Conservation (phyloP, 2,888 invertebrate species). For the Pteria penguin region DNA sequence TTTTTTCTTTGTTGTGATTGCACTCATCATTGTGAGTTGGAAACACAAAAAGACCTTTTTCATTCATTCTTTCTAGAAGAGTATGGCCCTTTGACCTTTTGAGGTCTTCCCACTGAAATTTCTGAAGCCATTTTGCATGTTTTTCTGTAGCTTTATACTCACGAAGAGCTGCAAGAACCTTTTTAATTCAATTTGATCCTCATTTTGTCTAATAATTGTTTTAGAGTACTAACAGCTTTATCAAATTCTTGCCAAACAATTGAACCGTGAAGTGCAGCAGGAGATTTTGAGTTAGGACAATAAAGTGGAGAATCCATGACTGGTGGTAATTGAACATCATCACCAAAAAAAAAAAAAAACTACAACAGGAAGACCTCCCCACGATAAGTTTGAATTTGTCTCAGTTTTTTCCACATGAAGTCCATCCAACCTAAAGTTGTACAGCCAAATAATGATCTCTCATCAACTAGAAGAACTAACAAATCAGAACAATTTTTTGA, state of each 20-base stretch:
- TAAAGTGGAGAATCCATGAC: slow-evolving; percentile 51
- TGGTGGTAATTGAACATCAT: slow-evolving; percentile 52
- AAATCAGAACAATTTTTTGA: background rate
- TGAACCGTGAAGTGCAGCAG: slow-evolving; percentile 4
- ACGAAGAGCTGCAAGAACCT: slow-evolving; percentile 39
- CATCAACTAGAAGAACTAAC: slow-evolving; percentile 26
- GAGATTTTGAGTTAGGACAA: background rate
- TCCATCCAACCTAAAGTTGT: slow-evolving; percentile 47
- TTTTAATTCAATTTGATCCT: slow-evolving; percentile 22
- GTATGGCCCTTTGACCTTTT: no score
- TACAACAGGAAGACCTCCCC: slow-evolving; percentile 55
- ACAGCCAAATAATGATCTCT: slow-evolving; percentile 34
- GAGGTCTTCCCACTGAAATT: slow-evolving; percentile 43
- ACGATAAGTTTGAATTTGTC: no score
- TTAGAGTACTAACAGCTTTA: slow-evolving; percentile 4
- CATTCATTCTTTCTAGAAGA: no score
- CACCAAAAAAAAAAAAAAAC: slow-evolving; percentile 53
- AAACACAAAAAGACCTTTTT: no score
- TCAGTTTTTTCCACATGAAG: no score
- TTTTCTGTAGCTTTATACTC: slow-evolving; percentile 27
- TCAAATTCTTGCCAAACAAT: slow-evolving; percentile 41
- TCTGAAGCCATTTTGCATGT: slow-evolving; percentile 47
- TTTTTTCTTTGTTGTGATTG: slow-evolving; percentile 28
- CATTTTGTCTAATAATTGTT: slow-evolving; percentile 35
- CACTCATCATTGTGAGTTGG: no score